Evolutionary conservation across 2,113 vertebrate genomes (phyloP).

Genomic region (Oostethus manadensis): DNA sequence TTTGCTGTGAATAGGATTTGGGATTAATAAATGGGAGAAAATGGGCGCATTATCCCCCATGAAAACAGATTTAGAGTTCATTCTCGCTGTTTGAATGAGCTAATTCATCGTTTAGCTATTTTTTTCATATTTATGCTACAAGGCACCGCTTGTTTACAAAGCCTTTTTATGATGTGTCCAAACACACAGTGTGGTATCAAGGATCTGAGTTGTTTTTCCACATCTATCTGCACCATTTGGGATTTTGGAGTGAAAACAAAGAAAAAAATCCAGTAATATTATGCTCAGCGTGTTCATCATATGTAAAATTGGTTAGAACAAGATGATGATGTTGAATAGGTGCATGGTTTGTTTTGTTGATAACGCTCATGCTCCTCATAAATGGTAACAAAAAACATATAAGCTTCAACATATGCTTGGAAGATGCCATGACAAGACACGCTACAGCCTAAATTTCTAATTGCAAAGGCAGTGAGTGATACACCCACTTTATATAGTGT

Average conservation of each 20-base stretch:
- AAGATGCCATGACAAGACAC: conserved; percentile 45
- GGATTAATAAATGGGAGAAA: conserved; percentile 60
- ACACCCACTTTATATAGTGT: conserved; percentile 1
- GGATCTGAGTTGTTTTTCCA: conserved; percentile 25
- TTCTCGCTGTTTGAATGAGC: conserved; percentile 59
- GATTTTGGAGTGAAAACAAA: conserved; percentile 55
- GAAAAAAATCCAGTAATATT: conserved; percentile 43
- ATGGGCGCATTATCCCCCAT: conserved; percentile 43
- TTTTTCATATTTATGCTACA: conserved; percentile 53
- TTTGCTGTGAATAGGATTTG: conserved; percentile 54
- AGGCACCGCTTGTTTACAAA: conserved; percentile 61
- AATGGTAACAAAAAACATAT: conserved; percentile 50
- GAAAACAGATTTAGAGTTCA: conserved; percentile 59
- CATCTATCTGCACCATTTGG: conserved; percentile 41
- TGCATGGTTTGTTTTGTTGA: conserved; percentile 38
- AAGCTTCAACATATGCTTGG: conserved; percentile 57
- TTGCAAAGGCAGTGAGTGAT: conserved; percentile 17
- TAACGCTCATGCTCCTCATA: conserved; percentile 28
- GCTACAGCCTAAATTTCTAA: conserved; percentile 15
- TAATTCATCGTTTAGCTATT: conserved; percentile 55
- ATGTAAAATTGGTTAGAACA: conserved; percentile 43
- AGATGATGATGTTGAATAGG: conserved; percentile 45
- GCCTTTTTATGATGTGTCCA: conserved; percentile 46
- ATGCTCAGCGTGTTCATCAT: conserved; percentile 30
- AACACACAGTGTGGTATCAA: conserved; percentile 39